These are phyloP conservation scores for Acanthopagrus latus DNA, from an alignment of 2,797 vertebrate species.

Conservation along the genomic window DNA sequence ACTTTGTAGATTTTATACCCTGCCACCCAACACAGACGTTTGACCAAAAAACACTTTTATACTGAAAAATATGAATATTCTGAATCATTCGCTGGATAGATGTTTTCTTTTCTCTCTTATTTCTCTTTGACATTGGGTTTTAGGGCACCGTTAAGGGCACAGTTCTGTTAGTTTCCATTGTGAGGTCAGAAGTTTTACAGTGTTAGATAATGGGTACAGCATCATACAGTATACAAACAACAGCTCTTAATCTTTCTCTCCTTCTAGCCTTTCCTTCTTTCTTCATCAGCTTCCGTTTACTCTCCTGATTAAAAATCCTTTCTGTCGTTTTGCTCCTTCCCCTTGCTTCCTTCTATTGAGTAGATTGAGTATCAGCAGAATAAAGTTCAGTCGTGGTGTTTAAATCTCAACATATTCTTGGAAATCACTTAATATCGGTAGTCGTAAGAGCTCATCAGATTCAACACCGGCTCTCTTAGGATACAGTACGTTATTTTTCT, in stretches of 20 bases:
- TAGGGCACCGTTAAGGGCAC: conserved; percentile 51
- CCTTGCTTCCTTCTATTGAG: conserved; percentile 54
- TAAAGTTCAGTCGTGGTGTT: conserved; percentile 67
- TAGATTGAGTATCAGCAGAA: conserved; percentile 68
- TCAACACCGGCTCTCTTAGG: conserved; percentile 52
- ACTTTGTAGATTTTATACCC: conserved; percentile 87
- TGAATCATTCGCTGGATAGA: conserved; percentile 73
- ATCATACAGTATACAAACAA: conserved; percentile 60
- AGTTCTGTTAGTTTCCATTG: conserved; percentile 56
- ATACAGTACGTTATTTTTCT: conserved; percentile 49
- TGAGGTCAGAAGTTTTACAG: conserved; percentile 61
- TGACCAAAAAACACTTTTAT: conserved; percentile 84
- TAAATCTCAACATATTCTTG: conserved; percentile 62
- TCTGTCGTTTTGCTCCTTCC: conserved; percentile 25
- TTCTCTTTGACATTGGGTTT: conserved; percentile 67
- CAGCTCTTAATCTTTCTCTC: conserved; percentile 54
- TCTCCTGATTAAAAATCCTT: conserved; percentile 34
- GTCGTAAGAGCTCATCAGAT: conserved; percentile 55
- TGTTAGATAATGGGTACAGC: conserved; percentile 58
- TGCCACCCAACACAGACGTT: conserved; percentile 81
- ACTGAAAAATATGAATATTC: conserved; percentile 76
- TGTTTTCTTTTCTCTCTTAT: conserved; percentile 73
- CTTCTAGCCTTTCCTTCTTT: conserved; percentile 38
- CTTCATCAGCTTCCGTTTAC: conserved; percentile 41
- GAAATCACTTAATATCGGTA: conserved; percentile 63